These are phyloP conservation scores for Rapana venosa DNA, from an alignment of 2,888 invertebrate species.

Conservation along the genomic window DNA sequence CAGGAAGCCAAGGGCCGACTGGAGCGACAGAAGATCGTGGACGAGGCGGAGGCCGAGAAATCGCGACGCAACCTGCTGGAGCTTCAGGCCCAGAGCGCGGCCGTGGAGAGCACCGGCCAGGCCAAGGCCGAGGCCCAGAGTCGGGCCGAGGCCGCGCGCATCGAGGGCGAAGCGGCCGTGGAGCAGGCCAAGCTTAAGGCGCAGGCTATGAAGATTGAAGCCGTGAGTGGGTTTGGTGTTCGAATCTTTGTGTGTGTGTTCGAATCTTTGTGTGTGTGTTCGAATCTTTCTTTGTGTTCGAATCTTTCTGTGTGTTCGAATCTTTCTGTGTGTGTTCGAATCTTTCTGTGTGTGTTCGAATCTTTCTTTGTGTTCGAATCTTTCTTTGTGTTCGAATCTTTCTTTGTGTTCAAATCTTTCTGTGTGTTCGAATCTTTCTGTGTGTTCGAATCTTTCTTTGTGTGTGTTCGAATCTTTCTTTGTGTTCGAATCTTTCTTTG, in stretches of 20 bases:
- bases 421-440: too few relatives aligned
- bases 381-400: too few relatives aligned
- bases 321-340: not conserved
- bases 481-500: too few relatives aligned
- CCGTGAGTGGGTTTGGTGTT: slow-evolving; percentile 69
- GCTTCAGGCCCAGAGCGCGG: slow-evolving; percentile 79
- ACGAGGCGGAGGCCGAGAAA: slow-evolving; percentile 80
- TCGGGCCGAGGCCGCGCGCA: slow-evolving; percentile 79
- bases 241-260: not conserved
- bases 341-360: too few relatives aligned
- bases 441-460: too few relatives aligned
- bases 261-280: not conserved
- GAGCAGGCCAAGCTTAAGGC: slow-evolving; percentile 80
- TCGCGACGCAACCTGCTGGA: slow-evolving; percentile 78
- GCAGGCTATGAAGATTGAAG: slow-evolving; percentile 79
- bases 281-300: not conserved
- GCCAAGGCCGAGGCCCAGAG: slow-evolving; percentile 81
- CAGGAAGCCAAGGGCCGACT: slow-evolving; percentile 80
- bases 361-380: too few relatives aligned
- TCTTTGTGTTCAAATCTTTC: too few relatives aligned
- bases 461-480: too few relatives aligned
- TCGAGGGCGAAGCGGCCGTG: slow-evolving; percentile 80
- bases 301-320: not conserved
- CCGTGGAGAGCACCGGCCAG: slow-evolving; percentile 80
- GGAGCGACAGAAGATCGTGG: slow-evolving; percentile 80